Conservation (phyloP, 2,888 invertebrate species). For the Kryphioiulus occultus region DNA sequence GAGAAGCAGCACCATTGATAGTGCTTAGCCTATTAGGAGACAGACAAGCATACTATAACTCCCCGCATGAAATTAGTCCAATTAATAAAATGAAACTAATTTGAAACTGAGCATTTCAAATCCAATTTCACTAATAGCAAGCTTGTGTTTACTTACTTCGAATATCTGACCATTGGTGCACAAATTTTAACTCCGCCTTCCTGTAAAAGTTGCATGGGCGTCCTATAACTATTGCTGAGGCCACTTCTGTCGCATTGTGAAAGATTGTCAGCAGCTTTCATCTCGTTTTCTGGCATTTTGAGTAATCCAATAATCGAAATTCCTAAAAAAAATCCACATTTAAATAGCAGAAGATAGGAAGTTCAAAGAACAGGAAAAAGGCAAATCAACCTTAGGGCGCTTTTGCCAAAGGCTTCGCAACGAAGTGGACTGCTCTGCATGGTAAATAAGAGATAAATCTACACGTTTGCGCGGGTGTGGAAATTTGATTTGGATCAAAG, state of each 20-base stretch:
- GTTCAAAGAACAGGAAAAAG: neutral
- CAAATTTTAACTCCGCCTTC: constrained; percentile 75
- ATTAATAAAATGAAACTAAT: too few relatives aligned
- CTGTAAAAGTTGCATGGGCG: constrained; percentile 70
- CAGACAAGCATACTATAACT: too few relatives aligned
- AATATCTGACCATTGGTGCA: constrained; percentile 97
- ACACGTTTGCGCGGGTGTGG: neutral
- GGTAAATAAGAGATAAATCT: neutral
- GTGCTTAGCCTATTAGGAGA: too few relatives aligned
- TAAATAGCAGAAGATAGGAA: too few relatives aligned
- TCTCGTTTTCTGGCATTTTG: neutral
- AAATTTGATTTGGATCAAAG: neutral
- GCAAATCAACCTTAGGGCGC: neutral
- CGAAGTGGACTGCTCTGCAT: neutral
- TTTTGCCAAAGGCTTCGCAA: neutral
- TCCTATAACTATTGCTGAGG: neutral
- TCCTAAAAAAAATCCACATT: too few relatives aligned
- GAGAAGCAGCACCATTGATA: too few relatives aligned
- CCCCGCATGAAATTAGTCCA: too few relatives aligned
- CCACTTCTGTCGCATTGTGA: neutral
- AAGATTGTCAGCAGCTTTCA: neutral
- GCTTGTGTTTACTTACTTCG: constrained; percentile 68
- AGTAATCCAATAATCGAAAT: neutral
- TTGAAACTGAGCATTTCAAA: neutral
- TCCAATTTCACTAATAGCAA: too few relatives aligned